phyloP scores from a whole-genome alignment of 2,113 vertebrate species.

The Erythrocebus patas region DNA sequence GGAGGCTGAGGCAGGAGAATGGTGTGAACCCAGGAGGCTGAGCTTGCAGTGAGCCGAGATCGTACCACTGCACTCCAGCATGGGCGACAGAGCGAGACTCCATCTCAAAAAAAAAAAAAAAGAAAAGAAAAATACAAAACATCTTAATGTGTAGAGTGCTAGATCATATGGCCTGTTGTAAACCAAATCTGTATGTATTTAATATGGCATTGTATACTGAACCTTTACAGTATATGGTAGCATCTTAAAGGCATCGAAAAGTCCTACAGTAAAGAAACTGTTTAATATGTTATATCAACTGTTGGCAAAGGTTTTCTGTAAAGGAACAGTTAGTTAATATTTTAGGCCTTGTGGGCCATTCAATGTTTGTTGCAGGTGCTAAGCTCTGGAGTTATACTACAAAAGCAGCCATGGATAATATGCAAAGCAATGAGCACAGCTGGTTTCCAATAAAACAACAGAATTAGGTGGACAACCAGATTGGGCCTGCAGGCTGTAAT shows the following conservation, averaged over 20 bases:
- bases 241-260: not conserved
- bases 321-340: not conserved
- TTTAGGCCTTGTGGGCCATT: not conserved
- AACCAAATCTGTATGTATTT: not conserved
- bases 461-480: not conserved
- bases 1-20: no score
- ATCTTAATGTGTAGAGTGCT: not conserved
- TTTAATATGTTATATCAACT: not conserved
- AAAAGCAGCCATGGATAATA: not conserved
- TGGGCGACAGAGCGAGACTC: no score
- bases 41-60: no score
- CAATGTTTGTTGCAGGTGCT: not conserved
- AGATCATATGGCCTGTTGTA: not conserved
- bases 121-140: not conserved
- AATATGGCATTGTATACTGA: not conserved
- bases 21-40: no score
- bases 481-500: not conserved
- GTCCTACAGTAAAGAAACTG: not conserved
- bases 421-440: not conserved
- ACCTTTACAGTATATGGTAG: not conserved
- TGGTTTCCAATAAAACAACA: not conserved
- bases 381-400: not conserved
- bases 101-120: no score
- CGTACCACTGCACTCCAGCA: no score
- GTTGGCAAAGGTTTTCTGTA: not conserved